Evolutionary conservation across 2,888 invertebrate genomes (phyloP).

Genomic region (Creontiades dilutus): DNA sequence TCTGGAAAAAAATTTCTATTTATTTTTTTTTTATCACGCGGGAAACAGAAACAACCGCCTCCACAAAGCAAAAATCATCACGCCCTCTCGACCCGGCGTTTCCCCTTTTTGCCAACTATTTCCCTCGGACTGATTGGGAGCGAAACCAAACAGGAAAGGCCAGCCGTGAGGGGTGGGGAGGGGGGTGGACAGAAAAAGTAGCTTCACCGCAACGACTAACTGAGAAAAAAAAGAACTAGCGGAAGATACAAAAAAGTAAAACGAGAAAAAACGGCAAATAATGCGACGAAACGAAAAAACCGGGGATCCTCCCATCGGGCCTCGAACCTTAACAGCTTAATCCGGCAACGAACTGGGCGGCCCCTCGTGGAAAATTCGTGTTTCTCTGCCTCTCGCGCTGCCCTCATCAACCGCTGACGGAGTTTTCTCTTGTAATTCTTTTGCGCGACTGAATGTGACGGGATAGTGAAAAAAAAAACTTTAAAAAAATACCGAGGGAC

Average conservation of each 20-base stretch:
- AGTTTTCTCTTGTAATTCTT: conserved; percentile 38
- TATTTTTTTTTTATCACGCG: no score
- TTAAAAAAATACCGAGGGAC: no score
- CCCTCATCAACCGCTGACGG: conserved; percentile 24
- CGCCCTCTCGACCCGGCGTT: no score
- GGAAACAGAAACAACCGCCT: no score
- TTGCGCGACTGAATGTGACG: conserved; percentile 67
- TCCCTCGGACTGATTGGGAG: background rate
- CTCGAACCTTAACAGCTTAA: conserved; percentile 51
- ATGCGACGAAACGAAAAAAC: conserved; percentile 5
- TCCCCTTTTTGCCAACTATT: no score
- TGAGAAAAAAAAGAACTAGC: background rate
- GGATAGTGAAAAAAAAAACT: conserved; percentile 23
- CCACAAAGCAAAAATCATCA: no score
- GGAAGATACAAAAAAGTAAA: no score
- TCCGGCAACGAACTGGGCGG: background rate
- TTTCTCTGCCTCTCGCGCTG: background rate
- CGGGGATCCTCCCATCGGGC: no score
- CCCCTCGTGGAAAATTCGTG: conserved; percentile 46
- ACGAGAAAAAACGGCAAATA: background rate
- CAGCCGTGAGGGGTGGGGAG: no score
- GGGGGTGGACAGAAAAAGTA: background rate
- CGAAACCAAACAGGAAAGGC: background rate
- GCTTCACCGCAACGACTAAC: background rate
- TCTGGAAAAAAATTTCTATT: no score